Evolutionary conservation across 35 echinoderm and acorn worm genomes (phyloP), one percentile per base, ranked within the genome.

Genomic region (Eucidaris tribuloides): DNA sequence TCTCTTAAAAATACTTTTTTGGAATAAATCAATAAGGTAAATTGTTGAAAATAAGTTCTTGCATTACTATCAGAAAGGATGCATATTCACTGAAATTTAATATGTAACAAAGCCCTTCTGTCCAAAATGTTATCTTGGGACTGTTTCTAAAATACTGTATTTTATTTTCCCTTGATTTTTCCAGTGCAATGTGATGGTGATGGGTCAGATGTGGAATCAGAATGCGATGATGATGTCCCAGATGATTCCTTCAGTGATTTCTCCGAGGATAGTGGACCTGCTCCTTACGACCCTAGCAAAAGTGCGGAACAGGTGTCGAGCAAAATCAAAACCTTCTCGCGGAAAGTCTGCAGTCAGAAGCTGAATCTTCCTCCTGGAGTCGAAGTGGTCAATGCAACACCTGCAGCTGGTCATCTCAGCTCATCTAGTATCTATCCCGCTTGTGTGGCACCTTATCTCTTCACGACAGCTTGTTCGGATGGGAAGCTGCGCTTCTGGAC

Each of bases 401-500:
- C 96, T 29, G 91, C 96, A 3, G 91, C 96, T 20, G 91, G 96
- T 22, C 96, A 99, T 81, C 91, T 99, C 11, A 99, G 96, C 58
- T 99, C 96, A 9, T 99, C 96, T 5, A 94, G 85, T 23, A 93
- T 93, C 32, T 99, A 99, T 50, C 96, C 96, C 36, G 86, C 96
- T 33, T 89, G 91, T 59, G 55, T 78, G 19, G 91, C 96, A 5
- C 87, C 90, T 3, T 99, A 99, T 61, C 45, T 99, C 49, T 65
- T 99, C 22, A 84, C 86, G 54, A 99, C 96, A 0, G 90, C 96
- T 2, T 99, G 96, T 54, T 99, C 96, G 2, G 96, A 99, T 83
- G 96, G 96, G 11, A 92, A 93, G 68, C 78, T 99, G 2, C 90
- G 96, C 20, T 99, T 99, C 76, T 99, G 96, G 96, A 85, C 65